Percentiles rank a stretch among this genome's conserved stretches.
These are phyloP conservation scores for Tachyglossus aculeatus DNA, from an alignment of 2,797 vertebrate genomes.

Conservation along the genomic window DNA sequence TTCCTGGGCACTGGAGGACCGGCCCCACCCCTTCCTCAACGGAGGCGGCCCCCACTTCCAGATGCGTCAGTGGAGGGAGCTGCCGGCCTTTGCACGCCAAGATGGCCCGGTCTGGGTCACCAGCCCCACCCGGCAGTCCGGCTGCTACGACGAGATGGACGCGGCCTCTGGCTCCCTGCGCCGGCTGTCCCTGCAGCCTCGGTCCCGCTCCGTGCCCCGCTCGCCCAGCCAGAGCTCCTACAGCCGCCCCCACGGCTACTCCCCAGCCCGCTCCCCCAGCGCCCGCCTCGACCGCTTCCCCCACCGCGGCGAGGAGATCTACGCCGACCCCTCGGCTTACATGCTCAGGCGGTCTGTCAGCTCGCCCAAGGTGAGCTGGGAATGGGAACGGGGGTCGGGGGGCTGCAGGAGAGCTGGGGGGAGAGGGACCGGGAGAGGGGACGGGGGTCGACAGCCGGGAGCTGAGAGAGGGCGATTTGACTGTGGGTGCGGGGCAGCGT, in stretches of 20 bases:
- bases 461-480: no score
- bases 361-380: slow-evolving; percentile 86
- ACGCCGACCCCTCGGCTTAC: slow-evolving; percentile 83
- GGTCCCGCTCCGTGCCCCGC: slow-evolving; percentile 92
- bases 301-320: slow-evolving; percentile 81
- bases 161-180: slow-evolving; percentile 79
- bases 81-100: slow-evolving; percentile 54
- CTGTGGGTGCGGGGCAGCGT: neutral
- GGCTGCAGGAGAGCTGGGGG: accelerated
- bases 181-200: slow-evolving; percentile 90
- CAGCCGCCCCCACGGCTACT: slow-evolving; percentile 79
- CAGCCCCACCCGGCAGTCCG: slow-evolving; percentile 53
- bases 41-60: slow-evolving; percentile 71
- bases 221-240: slow-evolving; percentile 89
- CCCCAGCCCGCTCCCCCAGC: slow-evolving; percentile 86
- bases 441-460: no score
- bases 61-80: slow-evolving; percentile 74
- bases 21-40: slow-evolving; percentile 84
- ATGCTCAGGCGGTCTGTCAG: slow-evolving; percentile 89
- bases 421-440: neutral
- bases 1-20: slow-evolving; percentile 85
- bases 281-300: slow-evolving; percentile 81
- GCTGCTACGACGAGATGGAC: slow-evolving; percentile 81
- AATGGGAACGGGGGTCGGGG: neutral
- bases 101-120: slow-evolving; percentile 71